phyloP scores from a whole-genome alignment of 2,888 invertebrate species.

The Heliconius hortense region DNA sequence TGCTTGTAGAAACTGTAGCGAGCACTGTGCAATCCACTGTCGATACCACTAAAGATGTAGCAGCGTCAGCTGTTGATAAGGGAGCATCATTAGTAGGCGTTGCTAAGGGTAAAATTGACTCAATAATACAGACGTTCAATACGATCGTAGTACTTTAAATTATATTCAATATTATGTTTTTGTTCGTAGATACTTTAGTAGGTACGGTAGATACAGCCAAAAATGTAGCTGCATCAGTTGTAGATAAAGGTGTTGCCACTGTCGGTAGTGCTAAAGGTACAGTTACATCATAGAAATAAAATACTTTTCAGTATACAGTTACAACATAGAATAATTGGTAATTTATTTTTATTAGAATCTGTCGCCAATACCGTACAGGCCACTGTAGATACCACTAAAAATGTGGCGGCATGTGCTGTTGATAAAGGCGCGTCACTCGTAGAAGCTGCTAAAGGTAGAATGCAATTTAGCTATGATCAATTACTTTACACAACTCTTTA shows the following conservation, averaged over 20 bases:
- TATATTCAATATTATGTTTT: conserved; percentile 21
- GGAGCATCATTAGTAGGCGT: conserved; percentile 53
- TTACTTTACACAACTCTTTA: not conserved
- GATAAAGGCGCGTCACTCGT: conserved; percentile 56
- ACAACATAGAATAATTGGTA: not conserved
- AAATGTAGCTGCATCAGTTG: conserved; percentile 49
- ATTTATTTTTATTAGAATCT: conserved; percentile 37
- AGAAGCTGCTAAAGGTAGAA: conserved; percentile 48
- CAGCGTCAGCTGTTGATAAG: conserved; percentile 51
- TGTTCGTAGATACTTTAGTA: conserved; percentile 49
- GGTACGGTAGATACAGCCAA: conserved; percentile 53
- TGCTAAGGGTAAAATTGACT: conserved; percentile 47
- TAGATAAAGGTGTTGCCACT: conserved; percentile 47
- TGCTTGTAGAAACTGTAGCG: conserved; percentile 54
- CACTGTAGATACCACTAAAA: conserved; percentile 53
- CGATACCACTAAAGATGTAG: conserved; percentile 49
- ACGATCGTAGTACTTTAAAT: not conserved
- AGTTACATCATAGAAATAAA: not conserved
- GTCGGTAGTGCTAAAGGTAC: conserved; percentile 49
- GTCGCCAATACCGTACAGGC: conserved; percentile 41
- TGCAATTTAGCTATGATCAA: not conserved
- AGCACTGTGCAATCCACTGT: conserved; percentile 51
- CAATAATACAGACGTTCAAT: not conserved
- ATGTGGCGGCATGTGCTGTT: conserved; percentile 48
- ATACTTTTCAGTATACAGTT: no score